These are phyloP conservation scores for Phalloptychus januarius DNA, from an alignment of 2,797 vertebrate species.

Conservation along the genomic window DNA sequence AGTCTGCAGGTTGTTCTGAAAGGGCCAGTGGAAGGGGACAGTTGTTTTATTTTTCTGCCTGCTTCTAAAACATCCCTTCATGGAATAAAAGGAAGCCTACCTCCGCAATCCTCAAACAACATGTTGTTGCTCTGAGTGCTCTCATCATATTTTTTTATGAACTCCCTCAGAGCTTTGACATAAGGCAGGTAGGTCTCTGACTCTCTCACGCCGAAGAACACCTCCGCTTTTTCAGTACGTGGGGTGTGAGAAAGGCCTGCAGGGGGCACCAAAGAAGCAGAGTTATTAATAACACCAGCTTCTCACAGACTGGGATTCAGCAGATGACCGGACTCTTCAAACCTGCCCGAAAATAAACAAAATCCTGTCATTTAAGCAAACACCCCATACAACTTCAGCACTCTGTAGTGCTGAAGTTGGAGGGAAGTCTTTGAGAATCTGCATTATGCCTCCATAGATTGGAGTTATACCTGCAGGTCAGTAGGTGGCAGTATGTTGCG, in stretches of 20 bases:
- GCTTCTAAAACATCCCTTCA: too few relatives aligned
- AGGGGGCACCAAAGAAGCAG: background rate
- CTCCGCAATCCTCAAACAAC: conserved; percentile 86
- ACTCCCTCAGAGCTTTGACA: conserved; percentile 75
- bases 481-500: background rate
- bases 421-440: background rate
- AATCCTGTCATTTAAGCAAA: background rate
- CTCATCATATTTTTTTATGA: conserved; percentile 80
- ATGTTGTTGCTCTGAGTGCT: conserved; percentile 76
- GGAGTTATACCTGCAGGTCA: background rate
- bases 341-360: background rate
- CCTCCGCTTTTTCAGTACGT: conserved; percentile 85
- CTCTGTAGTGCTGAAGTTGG: background rate
- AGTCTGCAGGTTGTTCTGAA: conserved; percentile 75
- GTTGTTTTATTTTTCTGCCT: background rate
- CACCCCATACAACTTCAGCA: background rate
- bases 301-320: background rate
- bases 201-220: conserved; percentile 76
- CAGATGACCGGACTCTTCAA: background rate
- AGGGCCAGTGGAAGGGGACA: background rate
- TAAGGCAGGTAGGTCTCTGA: conserved; percentile 77
- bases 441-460: background rate
- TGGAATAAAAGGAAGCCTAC: conserved; percentile 66
- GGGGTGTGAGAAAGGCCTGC: conserved; percentile 90
- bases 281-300: background rate